Evolutionary conservation across 2,888 invertebrate genomes (phyloP), one percentile per base, ranked within the genome.

Genomic region (Lordiphosa fenestrarum): DNA sequence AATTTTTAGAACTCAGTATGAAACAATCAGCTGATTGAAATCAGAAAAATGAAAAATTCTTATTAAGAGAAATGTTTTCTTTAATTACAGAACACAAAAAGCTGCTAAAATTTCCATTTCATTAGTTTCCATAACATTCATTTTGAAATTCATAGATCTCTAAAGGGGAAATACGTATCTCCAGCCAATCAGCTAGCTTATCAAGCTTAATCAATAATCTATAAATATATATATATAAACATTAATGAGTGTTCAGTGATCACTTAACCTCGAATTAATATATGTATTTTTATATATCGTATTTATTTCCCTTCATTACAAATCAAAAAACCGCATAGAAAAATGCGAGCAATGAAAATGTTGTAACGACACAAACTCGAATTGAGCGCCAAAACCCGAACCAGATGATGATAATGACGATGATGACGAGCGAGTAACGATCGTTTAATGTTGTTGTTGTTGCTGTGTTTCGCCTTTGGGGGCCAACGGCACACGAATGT

Each of bases 401-500:
- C 53, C n/a, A 48, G 56, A 48, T 44, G 53, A 58, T 42, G n/a
- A 62, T 49, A 9, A 54, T 61, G 9, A 44, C 44, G 41, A 54
- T 37, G 33, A 25, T 50, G 19, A 33, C 2, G 46, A 44, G 44
- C 44, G 30, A 19, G 21, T 21, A 44, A 44, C 44, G 44, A 33
- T 44, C 44, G 44, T 33, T 48, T 21, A 38, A 40, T 30, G 21
- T 48, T 52, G 23, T 39, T 56, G 23, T 57, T 58, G 36, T 36
- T 64, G 36, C 15, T 15, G 19, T 53, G 55, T 40, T 54, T 38
- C 63, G 61, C 64, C 61, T 71, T 74, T 73, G 73, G 73, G 65
- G 69, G 71, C 66, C 71, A 74, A 76, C 73, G 67, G 65, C 67
- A 66, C 52, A 54, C 63, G 66, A 66, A 57, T 61, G 41, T 35